Evolutionary conservation across 2,797 vertebrate species (phyloP), one percentile per base, ranked within the genome.

Genomic region (Megalops cyprinoides): DNA sequence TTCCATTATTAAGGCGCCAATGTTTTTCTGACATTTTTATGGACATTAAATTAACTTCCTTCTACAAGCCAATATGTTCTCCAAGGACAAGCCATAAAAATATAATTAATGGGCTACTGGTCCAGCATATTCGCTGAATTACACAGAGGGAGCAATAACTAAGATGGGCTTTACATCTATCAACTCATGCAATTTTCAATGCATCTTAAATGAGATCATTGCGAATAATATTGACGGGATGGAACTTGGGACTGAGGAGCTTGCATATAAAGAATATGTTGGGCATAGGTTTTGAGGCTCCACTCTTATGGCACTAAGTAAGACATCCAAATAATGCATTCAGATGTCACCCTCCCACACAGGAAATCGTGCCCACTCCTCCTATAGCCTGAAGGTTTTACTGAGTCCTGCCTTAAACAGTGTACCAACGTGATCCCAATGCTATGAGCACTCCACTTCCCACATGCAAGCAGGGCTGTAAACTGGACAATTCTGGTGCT

Each of bases 1-100:
- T 71, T 71, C 67, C 39, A 71, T 71, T 71, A 71, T 71, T 71
- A 71, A 71, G 44, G 67, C 37, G 12, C 67, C 67, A 71, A 71
- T 42, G 67, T 20, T 23, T 71, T 71, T 69, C 65, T 71, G 67
- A 71, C 67, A 44, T 44, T 71, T 71, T 71, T 71, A 71, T 71
- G 39, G 67, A 71, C 39, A 71, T 20, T 71, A 71, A 71, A 71
- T 71, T 71, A 71, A 71, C 67, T n/a, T 71, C 37, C 67, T 23
- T 20, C 39, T 71, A 71, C 67, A 71, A 71, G 67, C 67, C 67
- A 71, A 42, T 71, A 39, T 71, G 39, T 71, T 71, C 67, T 71
- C 67, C 67, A 71, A 71, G 67, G 67, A 71, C 67, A 71, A 6
- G 7, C 67, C 67, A 71, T 71, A 71, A 71, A 42, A 71, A 44